Conservation (phyloP, 2,113 vertebrate species). For the Colistium nudipinnis region DNA sequence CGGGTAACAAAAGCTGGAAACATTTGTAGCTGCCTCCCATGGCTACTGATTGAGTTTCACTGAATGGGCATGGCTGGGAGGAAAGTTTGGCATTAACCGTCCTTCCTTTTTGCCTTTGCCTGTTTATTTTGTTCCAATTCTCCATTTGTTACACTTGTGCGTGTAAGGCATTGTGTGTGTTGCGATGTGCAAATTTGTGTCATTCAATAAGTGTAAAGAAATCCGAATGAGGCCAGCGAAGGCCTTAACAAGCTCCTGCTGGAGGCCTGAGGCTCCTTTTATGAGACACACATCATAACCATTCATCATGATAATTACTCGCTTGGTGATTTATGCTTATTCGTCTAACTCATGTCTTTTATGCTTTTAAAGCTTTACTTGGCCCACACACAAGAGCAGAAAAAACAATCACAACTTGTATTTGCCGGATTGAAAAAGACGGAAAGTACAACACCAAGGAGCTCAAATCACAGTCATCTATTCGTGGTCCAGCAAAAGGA, state of each 20-base stretch:
- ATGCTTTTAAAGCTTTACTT: constrained; percentile 18
- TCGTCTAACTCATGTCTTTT: constrained; percentile 30
- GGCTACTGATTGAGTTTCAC: constrained; percentile 45
- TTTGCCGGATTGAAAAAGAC: too few relatives aligned
- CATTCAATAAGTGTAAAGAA: too few relatives aligned
- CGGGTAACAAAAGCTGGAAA: constrained; percentile 76
- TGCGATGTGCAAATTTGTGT: constrained; percentile 3
- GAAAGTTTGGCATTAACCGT: constrained; percentile 55
- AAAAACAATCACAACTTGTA: too few relatives aligned
- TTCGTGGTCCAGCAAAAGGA: not conserved
- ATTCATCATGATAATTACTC: constrained; percentile 49
- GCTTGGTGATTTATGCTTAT: constrained; percentile 23
- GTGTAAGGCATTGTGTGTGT: too few relatives aligned
- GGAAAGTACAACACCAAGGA: not conserved
- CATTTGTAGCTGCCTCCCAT: constrained; percentile 67
- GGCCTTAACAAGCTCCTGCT: constrained; percentile 42
- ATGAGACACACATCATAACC: constrained; percentile 37
- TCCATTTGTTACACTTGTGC: too few relatives aligned
- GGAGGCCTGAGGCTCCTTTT: constrained; percentile 6
- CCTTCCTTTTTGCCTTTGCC: constrained; percentile 25
- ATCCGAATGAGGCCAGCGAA: constrained; percentile 30
- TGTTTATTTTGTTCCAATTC: constrained; percentile 3
- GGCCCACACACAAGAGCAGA: not conserved
- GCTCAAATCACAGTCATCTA: not conserved
- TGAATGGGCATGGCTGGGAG: constrained; percentile 44